phyloP scores from a whole-genome alignment of 2,797 vertebrate genomes.

The Decapterus maruadsi region DNA sequence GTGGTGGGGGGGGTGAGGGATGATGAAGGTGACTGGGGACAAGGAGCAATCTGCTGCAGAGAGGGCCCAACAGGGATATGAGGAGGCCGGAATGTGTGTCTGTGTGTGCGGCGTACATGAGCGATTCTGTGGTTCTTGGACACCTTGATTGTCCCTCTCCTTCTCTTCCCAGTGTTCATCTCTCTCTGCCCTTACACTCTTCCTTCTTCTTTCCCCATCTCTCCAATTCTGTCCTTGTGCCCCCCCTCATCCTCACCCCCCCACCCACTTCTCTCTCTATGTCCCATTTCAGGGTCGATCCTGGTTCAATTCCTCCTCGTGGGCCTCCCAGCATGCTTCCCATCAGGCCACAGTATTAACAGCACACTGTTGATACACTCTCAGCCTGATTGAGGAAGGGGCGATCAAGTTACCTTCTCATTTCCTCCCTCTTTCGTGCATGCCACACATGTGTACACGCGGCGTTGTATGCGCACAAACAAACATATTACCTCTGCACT shows the following conservation, averaged over 20 bases:
- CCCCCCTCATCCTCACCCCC: constrained; percentile 25
- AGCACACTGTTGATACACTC: constrained; percentile 82
- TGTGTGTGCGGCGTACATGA: constrained; percentile 43
- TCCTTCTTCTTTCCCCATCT: constrained; percentile 25
- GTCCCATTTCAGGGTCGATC: constrained; percentile 67
- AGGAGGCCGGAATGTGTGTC: constrained; percentile 43
- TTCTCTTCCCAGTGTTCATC: constrained; percentile 42
- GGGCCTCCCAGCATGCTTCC: constrained; percentile 83
- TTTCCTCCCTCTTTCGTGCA: constrained; percentile 49
- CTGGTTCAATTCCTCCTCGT: constrained; percentile 76
- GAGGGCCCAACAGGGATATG: constrained; percentile 65
- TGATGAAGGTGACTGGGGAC: constrained; percentile 78
- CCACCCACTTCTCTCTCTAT: constrained; percentile 10
- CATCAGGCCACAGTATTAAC: constrained; percentile 84
- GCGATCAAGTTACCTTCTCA: constrained; percentile 63
- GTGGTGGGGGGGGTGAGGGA: constrained; percentile 58
- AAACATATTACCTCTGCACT: constrained; percentile 16
- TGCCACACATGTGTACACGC: constrained; percentile 1
- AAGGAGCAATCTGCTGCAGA: constrained; percentile 74
- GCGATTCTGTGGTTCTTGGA: constrained; percentile 57
- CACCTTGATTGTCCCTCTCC: constrained; percentile 68
- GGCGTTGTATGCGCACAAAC: constrained; percentile 26
- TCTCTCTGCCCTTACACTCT: constrained; percentile 13
- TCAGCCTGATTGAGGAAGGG: constrained; percentile 62
- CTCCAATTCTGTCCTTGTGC: constrained; percentile 27